Evolutionary conservation across 2,797 vertebrate species (phyloP).

Genomic region (Siniperca scherzeri): DNA sequence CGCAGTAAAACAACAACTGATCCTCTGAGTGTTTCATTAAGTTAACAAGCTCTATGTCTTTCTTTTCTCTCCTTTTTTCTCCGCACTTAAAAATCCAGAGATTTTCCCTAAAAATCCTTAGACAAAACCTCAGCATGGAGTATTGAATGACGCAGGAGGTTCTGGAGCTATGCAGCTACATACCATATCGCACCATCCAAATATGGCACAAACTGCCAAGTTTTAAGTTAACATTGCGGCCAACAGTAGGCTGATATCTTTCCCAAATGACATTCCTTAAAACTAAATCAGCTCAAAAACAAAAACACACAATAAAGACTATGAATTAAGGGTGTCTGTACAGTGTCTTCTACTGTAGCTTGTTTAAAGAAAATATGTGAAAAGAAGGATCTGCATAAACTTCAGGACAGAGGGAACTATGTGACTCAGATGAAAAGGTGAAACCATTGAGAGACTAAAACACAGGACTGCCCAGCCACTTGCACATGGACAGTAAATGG

Average conservation of each 20-base stretch:
- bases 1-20: slow-evolving; percentile 71
- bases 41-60: slow-evolving; percentile 62
- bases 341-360: slow-evolving; percentile 1
- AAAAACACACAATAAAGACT: slow-evolving; percentile 27
- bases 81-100: slow-evolving; percentile 16
- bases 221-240: slow-evolving; percentile 36
- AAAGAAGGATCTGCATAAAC: neutral
- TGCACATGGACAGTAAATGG: neutral
- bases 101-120: slow-evolving; percentile 31
- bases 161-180: slow-evolving; percentile 32
- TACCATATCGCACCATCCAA: slow-evolving; percentile 27
- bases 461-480: neutral
- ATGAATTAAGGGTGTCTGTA: slow-evolving; percentile 7
- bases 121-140: slow-evolving; percentile 27
- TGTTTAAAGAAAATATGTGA: neutral
- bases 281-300: slow-evolving; percentile 46
- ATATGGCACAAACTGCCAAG: slow-evolving; percentile 54
- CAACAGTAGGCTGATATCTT: slow-evolving; percentile 44
- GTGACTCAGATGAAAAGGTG: neutral
- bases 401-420: neutral
- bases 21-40: slow-evolving; percentile 74
- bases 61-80: slow-evolving; percentile 3
- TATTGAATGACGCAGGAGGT: slow-evolving; percentile 42
- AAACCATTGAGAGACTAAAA: neutral
- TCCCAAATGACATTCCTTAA: slow-evolving; percentile 42